Evolutionary conservation across 2,888 invertebrate genomes (phyloP).

Genomic region (Plebejus melissa): DNA sequence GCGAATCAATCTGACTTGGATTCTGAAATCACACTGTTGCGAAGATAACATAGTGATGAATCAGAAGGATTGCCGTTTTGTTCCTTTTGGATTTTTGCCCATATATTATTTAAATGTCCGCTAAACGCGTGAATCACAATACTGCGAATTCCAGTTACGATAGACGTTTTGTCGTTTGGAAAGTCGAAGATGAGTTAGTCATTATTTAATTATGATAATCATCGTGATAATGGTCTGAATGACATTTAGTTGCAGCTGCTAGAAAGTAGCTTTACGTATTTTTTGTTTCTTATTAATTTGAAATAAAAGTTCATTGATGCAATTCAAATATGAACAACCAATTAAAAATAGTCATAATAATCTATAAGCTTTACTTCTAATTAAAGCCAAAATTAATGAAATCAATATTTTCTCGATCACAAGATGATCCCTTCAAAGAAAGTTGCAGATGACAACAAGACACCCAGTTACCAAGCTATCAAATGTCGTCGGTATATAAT

Average conservation of each 20-base stretch:
- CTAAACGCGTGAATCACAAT: conserved; percentile 17
- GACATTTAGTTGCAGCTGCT: not conserved
- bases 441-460: conserved; percentile 4
- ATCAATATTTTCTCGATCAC: not conserved
- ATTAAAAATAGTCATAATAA: not conserved
- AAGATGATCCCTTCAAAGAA: not conserved
- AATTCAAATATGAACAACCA: too few species aligned
- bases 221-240: not conserved
- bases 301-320: not conserved
- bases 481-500: conserved; percentile 4
- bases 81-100: conserved; percentile 7
- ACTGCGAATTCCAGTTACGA: conserved; percentile 14
- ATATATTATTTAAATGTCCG: conserved; percentile 11
- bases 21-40: not conserved
- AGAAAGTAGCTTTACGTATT: not conserved
- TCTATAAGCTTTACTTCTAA: not conserved
- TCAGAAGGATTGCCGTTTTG: not conserved
- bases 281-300: not conserved
- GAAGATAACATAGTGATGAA: conserved; percentile 13
- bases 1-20: not conserved
- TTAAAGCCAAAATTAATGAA: not conserved
- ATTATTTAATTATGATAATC: conserved; percentile 8
- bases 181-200: not conserved
- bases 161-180: conserved; percentile 10
- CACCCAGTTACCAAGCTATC: not conserved